Conservation (phyloP, 2,797 vertebrate species). For the Adelosebastes latens region DNA sequence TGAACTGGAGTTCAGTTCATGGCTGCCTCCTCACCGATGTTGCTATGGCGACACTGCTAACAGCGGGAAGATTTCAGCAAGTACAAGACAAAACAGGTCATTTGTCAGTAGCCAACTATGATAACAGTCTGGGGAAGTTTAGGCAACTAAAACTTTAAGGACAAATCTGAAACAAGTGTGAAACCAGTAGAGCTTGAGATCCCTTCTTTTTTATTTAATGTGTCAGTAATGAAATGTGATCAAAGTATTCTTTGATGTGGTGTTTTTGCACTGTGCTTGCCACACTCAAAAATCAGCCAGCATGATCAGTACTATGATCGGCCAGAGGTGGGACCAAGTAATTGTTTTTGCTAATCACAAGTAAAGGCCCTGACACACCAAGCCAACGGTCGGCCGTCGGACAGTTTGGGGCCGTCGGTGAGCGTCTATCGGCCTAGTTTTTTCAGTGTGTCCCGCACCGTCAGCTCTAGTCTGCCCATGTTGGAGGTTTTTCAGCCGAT, state of each 20-base stretch:
- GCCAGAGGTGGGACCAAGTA: too few species aligned
- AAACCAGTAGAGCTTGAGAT: background rate
- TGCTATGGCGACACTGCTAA: conserved; percentile 20
- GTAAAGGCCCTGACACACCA: too few species aligned
- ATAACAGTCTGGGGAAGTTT: background rate
- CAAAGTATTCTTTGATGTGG: background rate
- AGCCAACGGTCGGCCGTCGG: fast-evolving
- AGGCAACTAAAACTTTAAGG: background rate
- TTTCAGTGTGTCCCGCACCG: too few species aligned
- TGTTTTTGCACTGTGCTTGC: background rate
- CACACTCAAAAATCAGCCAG: background rate
- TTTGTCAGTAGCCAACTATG: background rate
- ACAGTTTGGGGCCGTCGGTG: too few species aligned
- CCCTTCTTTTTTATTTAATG: background rate
- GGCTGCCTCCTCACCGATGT: background rate
- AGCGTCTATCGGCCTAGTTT: too few species aligned
- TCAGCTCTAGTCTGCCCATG: too few species aligned
- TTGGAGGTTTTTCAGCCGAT: too few species aligned
- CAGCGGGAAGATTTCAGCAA: background rate
- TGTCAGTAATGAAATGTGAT: background rate
- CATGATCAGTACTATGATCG: background rate
- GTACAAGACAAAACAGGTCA: background rate
- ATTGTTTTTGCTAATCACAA: too few species aligned
- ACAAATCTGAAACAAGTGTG: background rate
- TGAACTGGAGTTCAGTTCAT: background rate